phyloP scores from a whole-genome alignment of 2,888 invertebrate species.

The Trilocha varians region DNA sequence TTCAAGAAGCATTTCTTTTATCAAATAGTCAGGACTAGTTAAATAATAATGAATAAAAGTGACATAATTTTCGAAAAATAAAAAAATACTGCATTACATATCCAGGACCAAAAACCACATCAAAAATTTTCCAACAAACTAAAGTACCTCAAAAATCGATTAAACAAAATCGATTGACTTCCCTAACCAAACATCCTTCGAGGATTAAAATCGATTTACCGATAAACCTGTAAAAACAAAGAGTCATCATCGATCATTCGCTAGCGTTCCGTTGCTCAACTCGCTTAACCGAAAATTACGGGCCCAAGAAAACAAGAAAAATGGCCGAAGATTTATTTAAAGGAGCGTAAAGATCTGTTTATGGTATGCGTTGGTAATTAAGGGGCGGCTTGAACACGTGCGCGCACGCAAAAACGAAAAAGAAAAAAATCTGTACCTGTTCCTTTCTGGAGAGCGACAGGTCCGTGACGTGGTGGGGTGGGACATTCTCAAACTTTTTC shows the following conservation, averaged over 20 bases:
- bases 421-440: constrained; percentile 66
- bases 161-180: not conserved
- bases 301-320: constrained; percentile 64
- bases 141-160: too few species aligned
- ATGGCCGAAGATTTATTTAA: constrained; percentile 68
- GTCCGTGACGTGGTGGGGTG: constrained; percentile 62
- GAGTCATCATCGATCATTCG: constrained; percentile 57
- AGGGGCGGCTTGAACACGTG: constrained; percentile 69
- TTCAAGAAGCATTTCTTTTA: too few species aligned
- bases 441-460: constrained; percentile 59
- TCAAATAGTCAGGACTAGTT: too few species aligned
- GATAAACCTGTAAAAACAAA: constrained; percentile 63
- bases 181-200: constrained; percentile 26
- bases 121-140: not conserved
- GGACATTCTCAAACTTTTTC: constrained; percentile 45
- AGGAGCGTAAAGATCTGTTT: constrained; percentile 74
- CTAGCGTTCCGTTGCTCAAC: constrained; percentile 28
- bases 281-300: constrained; percentile 62
- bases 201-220: constrained; percentile 36
- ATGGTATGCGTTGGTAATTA: constrained; percentile 74
- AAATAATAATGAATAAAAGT: too few species aligned
- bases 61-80: too few species aligned
- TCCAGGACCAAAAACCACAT: too few species aligned
- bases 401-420: constrained; percentile 62
- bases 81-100: too few species aligned